Conservation (phyloP, 2,888 invertebrate genomes). For the Rhamphomyia laevipes region DNA sequence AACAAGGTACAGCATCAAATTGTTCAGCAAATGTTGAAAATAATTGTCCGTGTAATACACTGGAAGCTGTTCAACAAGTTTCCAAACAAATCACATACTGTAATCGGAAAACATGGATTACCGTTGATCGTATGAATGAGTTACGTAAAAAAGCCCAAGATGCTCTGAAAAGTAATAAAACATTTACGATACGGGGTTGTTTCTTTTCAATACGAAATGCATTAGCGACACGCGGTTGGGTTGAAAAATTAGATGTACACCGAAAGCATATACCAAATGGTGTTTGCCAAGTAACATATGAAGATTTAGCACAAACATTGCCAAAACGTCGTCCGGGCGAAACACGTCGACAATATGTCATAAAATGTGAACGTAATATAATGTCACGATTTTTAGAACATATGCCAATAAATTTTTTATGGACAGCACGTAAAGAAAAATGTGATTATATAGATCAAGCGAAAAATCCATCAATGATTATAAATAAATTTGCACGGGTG, state of each 20-base stretch:
- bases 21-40: conserved; percentile 11
- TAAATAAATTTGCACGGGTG: conserved; percentile 73
- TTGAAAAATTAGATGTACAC: conserved; percentile 35
- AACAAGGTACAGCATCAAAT: conserved; percentile 11
- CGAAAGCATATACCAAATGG: conserved; percentile 27
- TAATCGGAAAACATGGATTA: conserved; percentile 42
- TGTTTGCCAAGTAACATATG: conserved; percentile 27
- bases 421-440: conserved; percentile 79
- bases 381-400: conserved; percentile 67
- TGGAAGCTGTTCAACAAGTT: conserved; percentile 12
- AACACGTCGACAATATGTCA: conserved; percentile 42
- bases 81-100: conserved; percentile 17
- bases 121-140: conserved; percentile 51
- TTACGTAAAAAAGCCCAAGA: conserved; percentile 51
- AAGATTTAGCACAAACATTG: conserved; percentile 32
- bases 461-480: conserved; percentile 49
- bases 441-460: conserved; percentile 36
- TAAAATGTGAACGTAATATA: conserved; percentile 56
- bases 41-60: conserved; percentile 13
- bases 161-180: conserved; percentile 51
- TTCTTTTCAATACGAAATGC: conserved; percentile 60
- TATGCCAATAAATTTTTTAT: conserved; percentile 74
- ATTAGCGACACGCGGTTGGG: conserved; percentile 59
- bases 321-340: conserved; percentile 34
- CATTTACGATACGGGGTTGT: conserved; percentile 59